Evolutionary conservation across 1,140 invertebrate genomes (phyloP), one percentile per base, ranked within the genome.

Genomic region (Meteorus sp.): DNA sequence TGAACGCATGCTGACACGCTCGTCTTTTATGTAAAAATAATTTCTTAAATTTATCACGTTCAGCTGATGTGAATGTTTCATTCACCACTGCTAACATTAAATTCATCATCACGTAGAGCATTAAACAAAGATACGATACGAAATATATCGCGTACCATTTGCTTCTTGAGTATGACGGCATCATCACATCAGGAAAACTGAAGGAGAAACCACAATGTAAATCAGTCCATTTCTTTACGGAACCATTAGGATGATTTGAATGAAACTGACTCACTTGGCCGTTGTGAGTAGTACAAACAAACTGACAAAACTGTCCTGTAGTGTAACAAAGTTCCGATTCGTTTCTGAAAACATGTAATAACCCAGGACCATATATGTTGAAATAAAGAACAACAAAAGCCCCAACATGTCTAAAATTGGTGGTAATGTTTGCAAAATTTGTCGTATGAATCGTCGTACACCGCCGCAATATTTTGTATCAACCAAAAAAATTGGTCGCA

Each of bases 171-270:
- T 93, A 95, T 0, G 92, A 88, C 8, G 90, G 92, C 92, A 96
- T 94, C 93, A 95, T 95, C 6, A 96, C 91, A 78, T 95, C 93
- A 17, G 93, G 93, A 81, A 90, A 95, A 78, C 92, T 94, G 76
- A 65, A 81, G 80, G 64, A 72, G 62, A 50, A 23, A 61, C 19
- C 35, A 48, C 23, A 59, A 45, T 44, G 55, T 50, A 29, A 29
- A 29, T 29, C 27, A 29, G 4, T 29, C 4, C 9, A 5, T 29
- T 9, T 4, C 9, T 29, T 29, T 29, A 5, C 27, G 9, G 27
- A 5, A 5, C 4, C 4, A 25, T 8, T 22, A 17, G 2, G 50
- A 23, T 39, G 7, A 59, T 43, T 54, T 44, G 15, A 23, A 64
- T 29, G 9, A 29, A 29, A 29, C 4, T 4, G 27, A 85, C 88